Evolutionary conservation across 2,797 vertebrate species (phyloP).

Genomic region (Odontamblyopus lacepedii): DNA sequence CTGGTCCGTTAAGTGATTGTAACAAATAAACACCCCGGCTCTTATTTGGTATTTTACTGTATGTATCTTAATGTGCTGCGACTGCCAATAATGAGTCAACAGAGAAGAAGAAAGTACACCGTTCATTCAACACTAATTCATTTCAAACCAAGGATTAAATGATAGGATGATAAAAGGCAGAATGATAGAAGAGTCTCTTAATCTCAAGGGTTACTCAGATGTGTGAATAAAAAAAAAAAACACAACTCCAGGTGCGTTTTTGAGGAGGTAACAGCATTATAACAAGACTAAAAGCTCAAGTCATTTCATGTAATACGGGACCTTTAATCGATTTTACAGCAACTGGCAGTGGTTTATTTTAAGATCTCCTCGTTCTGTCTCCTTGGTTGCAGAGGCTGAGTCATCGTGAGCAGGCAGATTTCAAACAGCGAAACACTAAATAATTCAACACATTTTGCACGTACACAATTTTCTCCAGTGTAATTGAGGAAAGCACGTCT

Average conservation of each 20-base stretch:
- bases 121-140: background rate
- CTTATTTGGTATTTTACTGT: background rate
- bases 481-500: too few species aligned
- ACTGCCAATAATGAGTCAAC: background rate
- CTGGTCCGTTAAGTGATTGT: too few species aligned
- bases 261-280: too few species aligned
- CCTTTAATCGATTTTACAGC: conserved; percentile 4
- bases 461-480: too few species aligned
- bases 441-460: conserved; percentile 8
- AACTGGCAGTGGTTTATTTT: background rate
- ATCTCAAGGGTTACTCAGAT: too few species aligned
- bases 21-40: too few species aligned
- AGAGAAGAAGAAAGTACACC: background rate
- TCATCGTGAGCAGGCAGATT: conserved; percentile 33
- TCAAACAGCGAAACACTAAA: conserved; percentile 15
- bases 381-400: conserved; percentile 21
- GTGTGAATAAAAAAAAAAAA: too few species aligned
- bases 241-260: too few species aligned
- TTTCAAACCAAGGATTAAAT: background rate
- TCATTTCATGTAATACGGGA: too few species aligned
- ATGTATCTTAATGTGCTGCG: background rate
- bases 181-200: too few species aligned
- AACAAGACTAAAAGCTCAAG: too few species aligned
- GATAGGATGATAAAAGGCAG: background rate
- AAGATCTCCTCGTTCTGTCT: background rate